phyloP scores from a whole-genome alignment of 2,113 vertebrate species.

The Gnathonemus echidnorhynchus region DNA sequence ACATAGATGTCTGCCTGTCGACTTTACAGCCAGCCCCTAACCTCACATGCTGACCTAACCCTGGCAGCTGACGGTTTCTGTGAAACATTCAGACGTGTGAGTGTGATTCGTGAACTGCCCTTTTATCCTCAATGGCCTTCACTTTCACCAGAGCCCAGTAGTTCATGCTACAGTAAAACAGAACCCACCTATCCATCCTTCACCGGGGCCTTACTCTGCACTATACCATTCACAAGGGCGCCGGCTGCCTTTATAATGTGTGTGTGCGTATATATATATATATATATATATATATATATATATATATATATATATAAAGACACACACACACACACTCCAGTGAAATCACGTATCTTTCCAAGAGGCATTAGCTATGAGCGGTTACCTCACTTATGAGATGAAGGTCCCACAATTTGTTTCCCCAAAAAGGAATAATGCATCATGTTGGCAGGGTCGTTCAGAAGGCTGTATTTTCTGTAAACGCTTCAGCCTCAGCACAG shows the following conservation, averaged over 20 bases:
- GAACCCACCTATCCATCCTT: not conserved
- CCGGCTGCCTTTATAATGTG: not conserved
- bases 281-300: too few relatives aligned
- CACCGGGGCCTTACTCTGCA: not conserved
- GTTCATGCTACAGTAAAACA: not conserved
- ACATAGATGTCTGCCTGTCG: not conserved
- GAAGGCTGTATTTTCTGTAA: not conserved
- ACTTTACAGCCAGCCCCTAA: not conserved
- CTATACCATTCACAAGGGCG: not conserved
- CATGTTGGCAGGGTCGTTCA: not conserved
- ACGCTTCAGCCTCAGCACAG: not conserved
- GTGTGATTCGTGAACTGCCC: not conserved
- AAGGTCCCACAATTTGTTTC: slow-evolving; percentile 14
- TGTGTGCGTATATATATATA: too few relatives aligned
- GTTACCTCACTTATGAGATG: slow-evolving; percentile 1
- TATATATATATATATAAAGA: too few relatives aligned
- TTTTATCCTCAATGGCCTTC: not conserved
- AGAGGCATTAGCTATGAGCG: slow-evolving; percentile 8
- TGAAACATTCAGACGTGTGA: not conserved
- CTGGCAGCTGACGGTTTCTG: not conserved
- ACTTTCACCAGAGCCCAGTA: not conserved
- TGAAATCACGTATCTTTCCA: slow-evolving; percentile 10
- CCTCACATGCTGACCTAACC: not conserved
- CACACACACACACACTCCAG: not conserved
- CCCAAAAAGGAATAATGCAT: slow-evolving; percentile 2